Evolutionary conservation across 2,113 vertebrate genomes (phyloP), one percentile per base, ranked within the genome.

Genomic region (Alosa alosa): DNA sequence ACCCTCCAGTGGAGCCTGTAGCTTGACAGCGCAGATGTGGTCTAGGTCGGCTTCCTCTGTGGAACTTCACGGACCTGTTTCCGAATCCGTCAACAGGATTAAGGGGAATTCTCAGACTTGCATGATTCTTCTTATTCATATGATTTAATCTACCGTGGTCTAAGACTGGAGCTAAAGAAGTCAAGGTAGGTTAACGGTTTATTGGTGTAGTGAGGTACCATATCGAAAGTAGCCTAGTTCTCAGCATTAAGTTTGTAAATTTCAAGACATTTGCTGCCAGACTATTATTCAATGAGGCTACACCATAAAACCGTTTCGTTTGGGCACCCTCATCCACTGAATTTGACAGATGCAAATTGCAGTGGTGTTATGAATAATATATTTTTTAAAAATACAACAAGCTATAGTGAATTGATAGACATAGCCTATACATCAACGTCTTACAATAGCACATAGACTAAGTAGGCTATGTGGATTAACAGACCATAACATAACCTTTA

Each of bases 151-250:
- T 81, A 72, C 86, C 84, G 45, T 39, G 88, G 85, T 88, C 81
- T 84, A 86, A 91, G 86, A 88, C 89, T 91, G 89, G 91, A 86
- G 85, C 84, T 87, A 82, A 84, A 87, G 83, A 82, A 83, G 84
- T 81, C 85, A 75, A 64, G 86, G 91, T 91, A 89, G 78, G 78
- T 52, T n/a, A 44, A 20, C 6, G 10, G 6, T 47, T 45, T 11
- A 22, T 5, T 82, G 39, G 45, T 81, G 5, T 41, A 39, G 22
- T 0, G 13, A 60, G 57, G 22, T 1, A 18, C 4, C 4, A 25
- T 64, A 64, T 25, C 60, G 60, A 64, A 8, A n/a, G 60, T 8
- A 44, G 41, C 41, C 41, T 64, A 25, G 25, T 72, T 36, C 7
- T 31, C 57, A 6, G 7, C 3, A 7, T 7, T 4, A 1, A 25